Evolutionary conservation across 2,113 vertebrate genomes (phyloP), one percentile per base, ranked within the genome.

Genomic region (Hypanus sabinus): DNA sequence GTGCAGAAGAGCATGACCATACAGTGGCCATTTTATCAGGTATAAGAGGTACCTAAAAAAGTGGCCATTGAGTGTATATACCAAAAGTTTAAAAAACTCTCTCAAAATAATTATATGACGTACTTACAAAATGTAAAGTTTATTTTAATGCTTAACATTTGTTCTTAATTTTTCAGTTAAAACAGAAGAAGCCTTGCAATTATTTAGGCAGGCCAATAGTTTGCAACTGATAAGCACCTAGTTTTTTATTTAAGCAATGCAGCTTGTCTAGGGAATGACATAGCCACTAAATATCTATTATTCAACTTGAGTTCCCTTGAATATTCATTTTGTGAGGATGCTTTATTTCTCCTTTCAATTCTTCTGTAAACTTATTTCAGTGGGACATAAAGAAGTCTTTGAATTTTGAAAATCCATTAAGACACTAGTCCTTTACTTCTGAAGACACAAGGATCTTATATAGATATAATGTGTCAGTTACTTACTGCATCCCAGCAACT

Each of bases 401-500:
- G 95, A 94, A 95, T 94, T 57, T 95, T 60, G 24, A 95, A 95
- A 95, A 96, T 94, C 93, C 94, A 94, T 95, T 96, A 95, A 95
- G 95, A 95, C 92, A 93, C 94, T 93, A 30, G 5, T 94, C 94
- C 94, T 95, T 96, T 95, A 93, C 90, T 93, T 73, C 70, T 95
- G 80, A 93, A 95, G 95, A 95, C 93, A 95, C 94, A 7, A 0
- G 94, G 94, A 94, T 18, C 95, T 95, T 68, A 94, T 94, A 94
- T 0, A 95, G 95, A 95, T 94, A 94, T 22, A 95, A 95, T 76
- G 87, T 94, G 95, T 95, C 38, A 1, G 94, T 95, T 95, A 95
- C n/a, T 94, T 94, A 88, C 93, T 0, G 95, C 96, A 94, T 96
- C 96, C 96, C 95, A 96, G 97, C 96, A 96, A 96, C 96, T 2